Evolutionary conservation across 1,140 invertebrate species (phyloP).

Genomic region (Tetragonula clypearis): DNA sequence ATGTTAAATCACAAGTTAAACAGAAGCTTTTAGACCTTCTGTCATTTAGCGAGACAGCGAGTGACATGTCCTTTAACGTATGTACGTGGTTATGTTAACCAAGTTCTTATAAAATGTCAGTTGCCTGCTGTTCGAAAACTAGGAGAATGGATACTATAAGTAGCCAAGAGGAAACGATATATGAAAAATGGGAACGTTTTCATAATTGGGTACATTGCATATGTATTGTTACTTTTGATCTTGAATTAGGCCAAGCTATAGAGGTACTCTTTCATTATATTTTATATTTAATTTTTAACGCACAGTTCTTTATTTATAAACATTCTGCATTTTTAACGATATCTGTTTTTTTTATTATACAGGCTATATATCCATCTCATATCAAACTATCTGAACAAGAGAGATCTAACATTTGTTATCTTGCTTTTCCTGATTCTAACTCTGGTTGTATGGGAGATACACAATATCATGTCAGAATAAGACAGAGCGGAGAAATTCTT

Average conservation of each 20-base stretch:
- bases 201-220: constrained; percentile 98
- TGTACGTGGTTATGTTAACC: constrained; percentile 18
- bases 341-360: constrained; percentile 70
- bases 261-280: constrained; percentile 85
- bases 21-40: constrained; percentile 4
- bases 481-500: constrained; percentile 78
- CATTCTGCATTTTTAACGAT: constrained; percentile 7
- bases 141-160: constrained; percentile 48
- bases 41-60: constrained; percentile 21
- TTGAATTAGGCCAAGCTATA: constrained; percentile 98
- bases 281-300: constrained; percentile 19
- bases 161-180: constrained; percentile 42
- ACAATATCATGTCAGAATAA: constrained; percentile 95
- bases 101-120: constrained; percentile 70
- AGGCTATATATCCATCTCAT: constrained; percentile 93
- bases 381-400: constrained; percentile 94
- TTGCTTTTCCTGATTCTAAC: constrained; percentile 99
- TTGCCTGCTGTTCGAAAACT: constrained; percentile 69
- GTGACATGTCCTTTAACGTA: constrained; percentile 24
- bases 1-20: constrained; percentile 13
- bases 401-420: constrained; percentile 98
- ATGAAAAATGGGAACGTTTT: constrained; percentile 85
- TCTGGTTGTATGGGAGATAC: constrained; percentile 99
- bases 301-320: neutral
- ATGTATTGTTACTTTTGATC: constrained; percentile 98